These are phyloP conservation scores for Tanytarsus gracilentus DNA, from an alignment of 2,888 invertebrate species.

Conservation along the genomic window DNA sequence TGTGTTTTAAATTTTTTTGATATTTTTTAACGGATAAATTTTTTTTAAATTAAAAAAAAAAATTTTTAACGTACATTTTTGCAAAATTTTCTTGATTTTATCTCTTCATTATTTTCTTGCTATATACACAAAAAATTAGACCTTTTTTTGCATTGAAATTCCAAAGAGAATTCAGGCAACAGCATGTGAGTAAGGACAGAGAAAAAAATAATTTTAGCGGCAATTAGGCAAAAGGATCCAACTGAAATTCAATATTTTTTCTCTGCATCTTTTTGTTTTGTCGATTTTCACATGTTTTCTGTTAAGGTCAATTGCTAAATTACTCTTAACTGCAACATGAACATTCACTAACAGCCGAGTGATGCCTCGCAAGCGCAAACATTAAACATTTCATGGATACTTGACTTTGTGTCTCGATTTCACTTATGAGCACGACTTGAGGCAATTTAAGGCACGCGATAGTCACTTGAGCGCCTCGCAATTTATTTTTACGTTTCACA, in stretches of 20 bases:
- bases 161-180: too few species aligned
- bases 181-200: too few species aligned
- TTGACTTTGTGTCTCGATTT: conserved; percentile 8
- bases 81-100: not conserved
- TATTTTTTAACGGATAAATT: too few species aligned
- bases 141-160: not conserved
- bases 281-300: too few species aligned
- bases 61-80: conserved; percentile 1
- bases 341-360: not conserved
- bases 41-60: too few species aligned
- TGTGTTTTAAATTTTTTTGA: too few species aligned
- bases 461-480: conserved; percentile 4
- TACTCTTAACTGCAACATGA: conserved; percentile 11
- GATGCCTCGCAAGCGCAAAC: not conserved
- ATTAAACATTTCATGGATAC: not conserved
- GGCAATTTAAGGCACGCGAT: conserved; percentile 13
- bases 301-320: conserved; percentile 26
- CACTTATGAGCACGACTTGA: conserved; percentile 3
- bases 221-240: not conserved
- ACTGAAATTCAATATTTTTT: conserved; percentile 8
- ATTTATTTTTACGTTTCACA: not conserved
- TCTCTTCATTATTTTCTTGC: not conserved
- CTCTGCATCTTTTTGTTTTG: not conserved
- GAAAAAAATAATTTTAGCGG: not conserved
- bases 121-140: not conserved